Base-by-base conservation (phyloP, 37 sponge, comb jelly and placozoan species). In the Amphimedon queenslandica region DNA sequence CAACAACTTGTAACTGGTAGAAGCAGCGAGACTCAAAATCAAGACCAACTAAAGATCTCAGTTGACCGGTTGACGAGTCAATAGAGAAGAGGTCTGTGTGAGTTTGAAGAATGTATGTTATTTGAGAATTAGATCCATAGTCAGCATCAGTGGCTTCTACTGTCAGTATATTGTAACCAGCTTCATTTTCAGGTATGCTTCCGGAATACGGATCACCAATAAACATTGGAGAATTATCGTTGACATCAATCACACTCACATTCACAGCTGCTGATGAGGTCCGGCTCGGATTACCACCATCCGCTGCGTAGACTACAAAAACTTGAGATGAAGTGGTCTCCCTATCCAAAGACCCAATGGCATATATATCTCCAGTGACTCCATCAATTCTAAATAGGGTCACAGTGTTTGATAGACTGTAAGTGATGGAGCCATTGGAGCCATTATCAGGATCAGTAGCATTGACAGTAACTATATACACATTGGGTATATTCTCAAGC, bases 161-260 rank as follows among this genome's bases (percentile, higher is more conserved):
- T 23, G 25, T 33, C 40, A 42, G 29, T 18, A 81, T 57, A 18
- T 47, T 32, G 30, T 30, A 35, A 24, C 40, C 69, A 32, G 37
- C 37, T 33, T 57, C 55, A 55, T 75, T 61, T 23, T 81, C 67
- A 42, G 70, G 42, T 41, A 70, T 51, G 5, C 11, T 23, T 6
- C 47, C 70, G 18, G 23, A 25, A 16, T 27, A 42, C 5, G 61
- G 21, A 25, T 5, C 4, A 5, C 27, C 27, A n/a, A n/a, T 60
- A 60, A 60, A 60, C 33, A 70, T 64, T 8, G 40, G 90, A 21
- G 61, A 37, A 58, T 89, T 89, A 73, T 89, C 85, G 68, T 89
- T 89, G 1, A 57, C 63, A 71, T 89, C 84, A 6, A 37, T 18
- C 31, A 89, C 63, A 10, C 23, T 76, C n/a, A 89, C 71, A 2